These are phyloP conservation scores for Arctocebus calabarensis DNA, from an alignment of 2,797 vertebrate genomes.

Conservation along the genomic window DNA sequence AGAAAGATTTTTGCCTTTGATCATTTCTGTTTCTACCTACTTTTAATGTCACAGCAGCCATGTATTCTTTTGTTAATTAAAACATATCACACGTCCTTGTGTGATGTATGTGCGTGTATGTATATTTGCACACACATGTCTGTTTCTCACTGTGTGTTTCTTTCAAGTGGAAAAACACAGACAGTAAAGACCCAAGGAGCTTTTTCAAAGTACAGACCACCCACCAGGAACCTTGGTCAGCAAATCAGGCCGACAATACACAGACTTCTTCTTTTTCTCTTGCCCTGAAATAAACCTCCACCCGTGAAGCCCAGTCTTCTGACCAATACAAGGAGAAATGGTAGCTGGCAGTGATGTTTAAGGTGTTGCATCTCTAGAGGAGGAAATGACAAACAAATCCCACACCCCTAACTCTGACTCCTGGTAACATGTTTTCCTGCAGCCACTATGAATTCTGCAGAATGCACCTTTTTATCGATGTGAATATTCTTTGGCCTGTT, in stretches of 20 bases:
- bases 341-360: neutral
- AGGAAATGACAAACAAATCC: neutral
- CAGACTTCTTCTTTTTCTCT: neutral
- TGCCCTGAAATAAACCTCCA: neutral
- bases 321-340: neutral
- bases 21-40: neutral
- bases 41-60: neutral
- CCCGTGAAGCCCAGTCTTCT: neutral
- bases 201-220: neutral
- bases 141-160: neutral
- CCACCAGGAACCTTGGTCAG: neutral
- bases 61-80: neutral
- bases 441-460: neutral
- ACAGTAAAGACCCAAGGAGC: neutral
- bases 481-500: neutral
- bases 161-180: neutral
- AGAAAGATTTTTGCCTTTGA: neutral
- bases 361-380: neutral
- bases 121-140: rapidly evolving
- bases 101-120: neutral
- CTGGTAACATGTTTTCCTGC: neutral
- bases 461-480: neutral
- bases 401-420: neutral
- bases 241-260: neutral
- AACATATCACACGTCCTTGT: neutral